phyloP scores from a whole-genome alignment of 2,113 vertebrate genomes.

The Leptobrachium leishanense region DNA sequence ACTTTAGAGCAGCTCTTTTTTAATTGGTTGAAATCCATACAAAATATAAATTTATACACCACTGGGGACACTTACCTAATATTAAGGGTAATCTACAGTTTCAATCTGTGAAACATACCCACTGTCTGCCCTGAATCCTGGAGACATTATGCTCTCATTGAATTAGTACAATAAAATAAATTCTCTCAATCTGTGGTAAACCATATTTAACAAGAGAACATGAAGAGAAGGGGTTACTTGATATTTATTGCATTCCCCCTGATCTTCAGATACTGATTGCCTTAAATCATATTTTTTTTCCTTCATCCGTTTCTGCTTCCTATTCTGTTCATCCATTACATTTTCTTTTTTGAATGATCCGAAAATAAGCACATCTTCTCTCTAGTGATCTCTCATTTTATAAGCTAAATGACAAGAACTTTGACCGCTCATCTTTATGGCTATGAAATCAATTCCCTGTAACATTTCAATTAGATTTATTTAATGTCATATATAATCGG shows the following conservation, averaged over 20 bases:
- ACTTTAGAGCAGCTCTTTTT: too few species aligned
- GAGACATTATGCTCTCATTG: too few species aligned
- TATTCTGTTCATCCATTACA: not conserved
- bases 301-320: not conserved
- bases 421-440: constrained; percentile 43
- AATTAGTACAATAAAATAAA: too few species aligned
- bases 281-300: constrained; percentile 12
- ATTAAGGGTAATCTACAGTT: too few species aligned
- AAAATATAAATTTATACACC: too few species aligned
- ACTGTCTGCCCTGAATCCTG: too few species aligned
- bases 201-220: not conserved
- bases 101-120: too few species aligned
- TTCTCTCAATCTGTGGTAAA: too few species aligned
- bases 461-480: constrained; percentile 49
- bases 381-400: constrained; percentile 6
- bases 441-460: constrained; percentile 45
- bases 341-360: constrained; percentile 14
- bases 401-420: constrained; percentile 40
- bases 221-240: not conserved
- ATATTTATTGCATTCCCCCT: not conserved
- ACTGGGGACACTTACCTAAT: too few species aligned
- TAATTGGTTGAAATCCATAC: too few species aligned
- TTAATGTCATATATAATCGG: constrained; percentile 43
- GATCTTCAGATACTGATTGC: constrained; percentile 20
- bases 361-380: constrained; percentile 24